Conservation (phyloP, 2,113 vertebrate genomes). For the Crotalus tigris region DNA sequence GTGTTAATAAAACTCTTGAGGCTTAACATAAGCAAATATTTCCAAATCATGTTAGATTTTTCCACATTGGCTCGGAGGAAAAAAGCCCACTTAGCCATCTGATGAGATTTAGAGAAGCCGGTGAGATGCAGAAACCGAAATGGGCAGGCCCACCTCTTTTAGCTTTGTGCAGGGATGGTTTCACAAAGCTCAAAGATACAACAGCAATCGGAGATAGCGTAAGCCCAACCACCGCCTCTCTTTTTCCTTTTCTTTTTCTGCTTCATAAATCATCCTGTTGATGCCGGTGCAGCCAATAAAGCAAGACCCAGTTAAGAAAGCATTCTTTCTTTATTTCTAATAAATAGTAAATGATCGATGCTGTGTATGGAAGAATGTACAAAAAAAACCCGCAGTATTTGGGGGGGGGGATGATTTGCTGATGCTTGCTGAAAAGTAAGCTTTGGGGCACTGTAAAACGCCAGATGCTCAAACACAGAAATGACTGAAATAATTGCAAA, state of each 20-base stretch:
- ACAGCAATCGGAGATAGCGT: background rate
- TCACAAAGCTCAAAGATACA: background rate
- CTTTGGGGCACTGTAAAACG: conserved; percentile 20
- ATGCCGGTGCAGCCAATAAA: conserved; percentile 55
- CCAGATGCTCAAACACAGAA: conserved; percentile 14
- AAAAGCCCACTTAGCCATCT: accelerated
- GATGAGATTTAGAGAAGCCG: background rate
- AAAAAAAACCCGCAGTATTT: conserved; percentile 28
- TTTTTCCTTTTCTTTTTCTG: background rate
- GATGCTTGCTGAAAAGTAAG: conserved; percentile 28
- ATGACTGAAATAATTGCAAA: conserved; percentile 43
- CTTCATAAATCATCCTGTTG: conserved; percentile 64
- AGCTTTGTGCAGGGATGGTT: background rate
- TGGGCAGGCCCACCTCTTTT: background rate
- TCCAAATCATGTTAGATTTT: background rate
- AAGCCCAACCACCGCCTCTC: conserved; percentile 1
- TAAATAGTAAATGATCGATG: conserved; percentile 58
- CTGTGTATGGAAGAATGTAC: conserved; percentile 37
- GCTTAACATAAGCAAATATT: background rate
- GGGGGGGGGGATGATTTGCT: conserved; percentile 50
- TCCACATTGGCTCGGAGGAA: accelerated
- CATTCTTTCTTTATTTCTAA: conserved; percentile 39
- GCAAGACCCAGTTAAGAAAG: conserved; percentile 51
- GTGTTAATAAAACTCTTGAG: background rate
- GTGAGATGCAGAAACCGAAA: background rate